Percentiles rank a stretch among this genome's conserved stretches.
Evolutionary conservation across 2,113 vertebrate genomes (phyloP).

Genomic region (Oncorhynchus masou): DNA sequence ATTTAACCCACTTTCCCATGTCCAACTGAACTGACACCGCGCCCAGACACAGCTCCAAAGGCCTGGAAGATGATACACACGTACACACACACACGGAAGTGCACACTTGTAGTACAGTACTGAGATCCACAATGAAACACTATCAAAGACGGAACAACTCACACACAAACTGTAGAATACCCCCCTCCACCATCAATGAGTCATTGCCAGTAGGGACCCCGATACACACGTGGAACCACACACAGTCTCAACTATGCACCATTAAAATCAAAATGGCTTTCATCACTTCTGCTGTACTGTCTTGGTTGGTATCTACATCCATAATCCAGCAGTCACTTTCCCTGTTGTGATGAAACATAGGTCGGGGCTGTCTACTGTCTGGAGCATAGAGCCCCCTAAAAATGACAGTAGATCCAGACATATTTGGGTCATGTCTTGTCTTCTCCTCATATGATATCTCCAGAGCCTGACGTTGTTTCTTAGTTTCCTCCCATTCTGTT

Average conservation of each 20-base stretch:
- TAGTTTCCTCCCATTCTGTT: constrained; percentile 14
- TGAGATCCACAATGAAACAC: neutral
- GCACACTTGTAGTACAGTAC: neutral
- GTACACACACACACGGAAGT: neutral
- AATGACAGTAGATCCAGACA: constrained; percentile 31
- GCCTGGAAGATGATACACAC: neutral
- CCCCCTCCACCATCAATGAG: neutral
- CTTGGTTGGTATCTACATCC: constrained; percentile 12
- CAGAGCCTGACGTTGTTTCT: constrained; percentile 15
- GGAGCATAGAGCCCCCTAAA: neutral
- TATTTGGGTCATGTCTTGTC: constrained; percentile 64
- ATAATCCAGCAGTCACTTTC: constrained; percentile 14
- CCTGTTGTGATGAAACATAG: constrained; percentile 21
- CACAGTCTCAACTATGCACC: constrained; percentile 5
- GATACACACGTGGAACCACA: neutral
- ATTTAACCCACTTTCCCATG: constrained; percentile 66
- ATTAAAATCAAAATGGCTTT: neutral
- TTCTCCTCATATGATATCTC: constrained; percentile 24
- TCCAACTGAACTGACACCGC: constrained; percentile 27
- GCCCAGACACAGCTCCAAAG: constrained; percentile 1
- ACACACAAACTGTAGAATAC: neutral
- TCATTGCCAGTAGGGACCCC: neutral
- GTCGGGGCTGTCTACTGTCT: neutral
- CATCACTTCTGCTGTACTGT: constrained; percentile 8
- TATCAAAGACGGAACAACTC: neutral